Conservation (phyloP, 2,113 vertebrate species). For the Nanorana parkeri region DNA sequence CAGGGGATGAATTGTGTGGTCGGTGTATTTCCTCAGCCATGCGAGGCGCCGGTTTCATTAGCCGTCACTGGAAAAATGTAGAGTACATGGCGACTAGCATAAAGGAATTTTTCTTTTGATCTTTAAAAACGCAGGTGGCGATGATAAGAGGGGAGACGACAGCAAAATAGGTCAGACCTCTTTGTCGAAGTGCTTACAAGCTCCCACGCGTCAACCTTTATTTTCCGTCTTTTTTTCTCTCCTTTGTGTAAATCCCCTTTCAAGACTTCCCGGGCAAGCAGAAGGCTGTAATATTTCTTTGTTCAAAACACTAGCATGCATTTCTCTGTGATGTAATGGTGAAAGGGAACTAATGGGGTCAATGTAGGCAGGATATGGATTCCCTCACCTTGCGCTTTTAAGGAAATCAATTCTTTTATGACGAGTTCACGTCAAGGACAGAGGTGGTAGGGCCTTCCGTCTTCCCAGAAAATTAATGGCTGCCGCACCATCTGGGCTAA, state of each 20-base stretch:
- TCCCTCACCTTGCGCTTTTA: background rate
- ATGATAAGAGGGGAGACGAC: background rate
- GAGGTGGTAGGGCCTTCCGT: background rate
- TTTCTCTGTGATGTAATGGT: constrained; percentile 23
- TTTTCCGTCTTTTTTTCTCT: background rate
- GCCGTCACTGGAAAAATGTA: background rate
- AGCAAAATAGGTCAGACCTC: background rate
- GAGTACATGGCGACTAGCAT: background rate
- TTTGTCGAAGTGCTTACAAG: constrained; percentile 21
- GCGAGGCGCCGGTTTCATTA: constrained; percentile 1
- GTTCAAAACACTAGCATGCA: background rate
- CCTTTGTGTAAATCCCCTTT: background rate
- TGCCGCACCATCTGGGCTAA: background rate
- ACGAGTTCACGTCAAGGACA: constrained; percentile 48
- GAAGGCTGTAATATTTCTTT: constrained; percentile 17
- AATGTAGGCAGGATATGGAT: constrained; percentile 32
- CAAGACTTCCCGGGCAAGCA: background rate
- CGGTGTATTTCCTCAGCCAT: background rate
- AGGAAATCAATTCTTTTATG: constrained; percentile 38
- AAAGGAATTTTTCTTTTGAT: background rate
- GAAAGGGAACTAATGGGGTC: constrained; percentile 49
- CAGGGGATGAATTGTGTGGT: background rate
- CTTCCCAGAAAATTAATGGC: background rate
- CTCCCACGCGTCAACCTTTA: background rate
- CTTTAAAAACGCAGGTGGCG: constrained; percentile 32